Base-by-base conservation (phyloP, 2,888 invertebrate genomes). In the Drosophila paracracens region DNA sequence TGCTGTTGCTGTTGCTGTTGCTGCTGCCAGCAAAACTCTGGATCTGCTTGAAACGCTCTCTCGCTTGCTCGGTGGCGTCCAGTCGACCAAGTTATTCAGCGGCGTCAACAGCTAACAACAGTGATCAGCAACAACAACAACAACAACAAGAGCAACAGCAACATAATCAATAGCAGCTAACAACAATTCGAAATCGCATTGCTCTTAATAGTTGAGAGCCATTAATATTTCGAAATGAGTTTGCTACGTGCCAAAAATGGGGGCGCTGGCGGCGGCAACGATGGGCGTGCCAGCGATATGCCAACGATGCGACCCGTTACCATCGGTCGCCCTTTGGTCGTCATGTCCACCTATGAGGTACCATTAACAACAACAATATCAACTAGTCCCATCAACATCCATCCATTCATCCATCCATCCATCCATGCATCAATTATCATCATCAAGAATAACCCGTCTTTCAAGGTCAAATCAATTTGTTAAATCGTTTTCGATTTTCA, bases 321-420 rank as follows among this genome's bases (percentile, higher is more conserved):
- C 71, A 86, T 90, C 53, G 85, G 85, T 0, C 53, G 81, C 1
- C 90, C 85, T 0, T 38, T 86, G 63, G 90, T 86, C 38, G 69
- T 74, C 76, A 77, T 91, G 88, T 89, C 87, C 73, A 86, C 90
- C 40, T 86, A 90, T 40, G 60, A 86, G 86, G 89, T 86, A 67
- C 4, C 5, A 54, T 27, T 13, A 10, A 5, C 13, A 38, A 2
- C 69, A 35, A 13, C 50, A 13, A 1, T 27, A n/a, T 43, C n/a
- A 40, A 27, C 7, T 8, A 46, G 16, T 46, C 8, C 21, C 46
- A 46, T 46, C 46, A 16, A 46, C 25, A 25, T 10, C 7, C 25
- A 35, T 61, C 33, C 25, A 52, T 21, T 1, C 21, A 33, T 54
- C 31, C 35, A 51, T 25, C 54, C 71, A 40, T n/a, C 4, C 51